Base-by-base conservation (phyloP, 2,888 invertebrate species). In the Vanessa cardui region DNA sequence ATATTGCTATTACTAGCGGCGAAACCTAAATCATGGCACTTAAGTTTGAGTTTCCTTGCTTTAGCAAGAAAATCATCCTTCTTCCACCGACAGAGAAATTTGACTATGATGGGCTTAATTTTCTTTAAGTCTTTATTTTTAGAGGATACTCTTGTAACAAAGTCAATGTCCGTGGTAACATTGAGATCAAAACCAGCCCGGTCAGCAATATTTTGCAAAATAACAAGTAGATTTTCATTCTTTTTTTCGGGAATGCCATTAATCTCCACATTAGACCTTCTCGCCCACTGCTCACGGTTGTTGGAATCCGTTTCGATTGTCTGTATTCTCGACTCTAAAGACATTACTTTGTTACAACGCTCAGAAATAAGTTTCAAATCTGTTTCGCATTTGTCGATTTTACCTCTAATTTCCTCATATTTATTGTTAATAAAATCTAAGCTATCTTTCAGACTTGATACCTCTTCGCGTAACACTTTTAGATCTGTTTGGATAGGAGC, bases 401-500 rank as follows among this genome's bases (percentile, higher is more conserved):
- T 45, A 45, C 15, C 15, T 8, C 15, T 45, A 45, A 45, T 12
- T 45, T 45, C 45, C 15, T 45, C 45, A 45, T 12, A 45, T 45
- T 45, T 45, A 12, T 3, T 45, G 15, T 45, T 45, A 45, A 45
- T 12, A 15, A 45, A 45, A 45, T 45, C 45, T 12, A 45, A 45
- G 45, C 2, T 45, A 15, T 45, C 45, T 12, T 45, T 45, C 12
- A 45, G 45, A 15, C 45, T 45, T 12, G 45, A 45, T 12, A 45
- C 26, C 26, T 26, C 26, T 26, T 26, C 26, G 26, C 26, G 26
- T 26, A 26, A 26, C 26, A 26, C 20, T 47, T 47, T 47, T 1
- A 47, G 47, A n/a, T 47, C 47, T n/a, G 16, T 47, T n/a, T 47
- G 47, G n/a, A 47, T n/a, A 47, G 47, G 47, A 47, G 47, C 47